Evolutionary conservation across 1,140 invertebrate species (phyloP).

Genomic region (Campoletis sonorensis): DNA sequence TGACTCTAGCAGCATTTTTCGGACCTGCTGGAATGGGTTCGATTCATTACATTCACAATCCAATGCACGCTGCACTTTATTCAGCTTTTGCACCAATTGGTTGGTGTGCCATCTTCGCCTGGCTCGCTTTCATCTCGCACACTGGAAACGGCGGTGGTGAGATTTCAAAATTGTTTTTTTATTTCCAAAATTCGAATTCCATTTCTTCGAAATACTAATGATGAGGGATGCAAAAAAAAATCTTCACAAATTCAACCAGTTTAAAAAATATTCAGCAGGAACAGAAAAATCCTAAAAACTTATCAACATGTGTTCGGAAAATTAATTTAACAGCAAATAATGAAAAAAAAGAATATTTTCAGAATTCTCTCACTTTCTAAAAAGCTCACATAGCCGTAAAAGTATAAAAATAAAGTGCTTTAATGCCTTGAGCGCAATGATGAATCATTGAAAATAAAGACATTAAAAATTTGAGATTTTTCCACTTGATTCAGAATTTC

Average conservation of each 20-base stretch:
- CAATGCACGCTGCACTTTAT: constrained; percentile 82
- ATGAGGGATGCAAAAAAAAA: background rate
- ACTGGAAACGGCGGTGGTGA: constrained; percentile 79
- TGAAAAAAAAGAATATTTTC: too few species aligned
- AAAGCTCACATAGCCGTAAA: too few species aligned
- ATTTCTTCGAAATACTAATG: too few species aligned
- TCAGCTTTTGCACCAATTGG: constrained; percentile 84
- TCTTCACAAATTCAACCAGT: too few species aligned
- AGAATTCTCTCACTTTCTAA: too few species aligned
- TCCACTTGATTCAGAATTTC: too few species aligned
- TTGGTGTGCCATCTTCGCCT: constrained; percentile 83
- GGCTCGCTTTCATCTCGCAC: constrained; percentile 81
- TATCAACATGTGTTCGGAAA: background rate
- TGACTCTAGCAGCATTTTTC: constrained; percentile 78
- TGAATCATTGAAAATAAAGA: background rate
- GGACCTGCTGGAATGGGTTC: constrained; percentile 82
- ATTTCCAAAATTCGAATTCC: too few species aligned
- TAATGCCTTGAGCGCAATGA: too few species aligned
- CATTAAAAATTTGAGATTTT: too few species aligned
- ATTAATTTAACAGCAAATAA: too few species aligned
- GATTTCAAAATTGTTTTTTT: constrained; percentile 25
- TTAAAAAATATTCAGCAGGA: too few species aligned
- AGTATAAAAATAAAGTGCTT: too few species aligned
- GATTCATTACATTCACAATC: constrained; percentile 82
- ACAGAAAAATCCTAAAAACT: background rate